These are phyloP conservation scores for Chloropsis cyanopogon DNA, from an alignment of 2,113 vertebrate genomes.

Conservation along the genomic window DNA sequence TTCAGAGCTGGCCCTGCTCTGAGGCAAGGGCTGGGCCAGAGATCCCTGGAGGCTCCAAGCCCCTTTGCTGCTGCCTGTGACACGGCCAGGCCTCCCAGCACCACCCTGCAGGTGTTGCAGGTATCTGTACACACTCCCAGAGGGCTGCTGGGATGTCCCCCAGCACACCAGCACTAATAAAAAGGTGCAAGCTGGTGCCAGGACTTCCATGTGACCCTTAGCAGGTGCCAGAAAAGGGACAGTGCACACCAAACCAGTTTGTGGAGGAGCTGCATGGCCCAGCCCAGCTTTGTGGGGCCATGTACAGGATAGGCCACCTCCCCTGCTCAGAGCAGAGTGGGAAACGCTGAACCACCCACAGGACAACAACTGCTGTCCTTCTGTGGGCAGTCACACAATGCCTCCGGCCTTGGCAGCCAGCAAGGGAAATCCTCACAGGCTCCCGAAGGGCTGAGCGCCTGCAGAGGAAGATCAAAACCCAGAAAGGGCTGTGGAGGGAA, in stretches of 20 bases:
- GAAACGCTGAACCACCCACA: neutral
- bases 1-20: neutral
- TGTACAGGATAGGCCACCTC: accelerated
- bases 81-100: neutral
- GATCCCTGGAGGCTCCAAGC: accelerated
- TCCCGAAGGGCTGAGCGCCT: accelerated
- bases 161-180: neutral
- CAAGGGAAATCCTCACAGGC: neutral
- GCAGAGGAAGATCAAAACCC: neutral
- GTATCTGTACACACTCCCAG: neutral
- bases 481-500: neutral
- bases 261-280: accelerated
- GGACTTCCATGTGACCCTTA: neutral
- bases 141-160: accelerated
- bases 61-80: neutral
- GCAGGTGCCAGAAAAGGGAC: neutral
- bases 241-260: too few relatives aligned
- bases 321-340: neutral
- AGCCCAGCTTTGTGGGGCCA: neutral
- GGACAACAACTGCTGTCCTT: neutral
- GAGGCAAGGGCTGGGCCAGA: neutral
- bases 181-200: neutral
- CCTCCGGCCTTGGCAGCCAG: accelerated
- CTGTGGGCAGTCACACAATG: accelerated
- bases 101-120: accelerated